Conservation (phyloP, 2,797 vertebrate genomes). For the Botia almorhae region DNA sequence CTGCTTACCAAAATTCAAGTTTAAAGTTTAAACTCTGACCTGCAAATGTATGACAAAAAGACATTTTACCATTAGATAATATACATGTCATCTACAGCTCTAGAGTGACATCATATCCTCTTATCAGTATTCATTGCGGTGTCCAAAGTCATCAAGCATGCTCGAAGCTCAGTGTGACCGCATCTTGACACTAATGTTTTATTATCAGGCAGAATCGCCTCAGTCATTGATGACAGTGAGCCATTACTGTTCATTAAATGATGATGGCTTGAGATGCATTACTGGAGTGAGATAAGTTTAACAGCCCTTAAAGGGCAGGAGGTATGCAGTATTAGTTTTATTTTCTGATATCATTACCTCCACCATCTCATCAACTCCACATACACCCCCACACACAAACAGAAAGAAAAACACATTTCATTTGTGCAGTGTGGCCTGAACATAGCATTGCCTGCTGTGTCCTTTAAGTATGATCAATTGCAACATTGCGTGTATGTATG, state of each 20-base stretch:
- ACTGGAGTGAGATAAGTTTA: slow-evolving; percentile 31
- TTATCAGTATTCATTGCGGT: neutral
- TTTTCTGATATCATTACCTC: slow-evolving; percentile 9
- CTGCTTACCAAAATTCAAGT: too few relatives aligned
- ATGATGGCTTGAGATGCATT: slow-evolving; percentile 17
- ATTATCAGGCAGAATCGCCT: slow-evolving; percentile 14
- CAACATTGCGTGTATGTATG: slow-evolving; percentile 27
- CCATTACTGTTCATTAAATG: slow-evolving; percentile 43
- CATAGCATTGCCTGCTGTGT: slow-evolving; percentile 29
- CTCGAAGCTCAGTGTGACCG: neutral
- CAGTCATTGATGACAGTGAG: slow-evolving; percentile 26
- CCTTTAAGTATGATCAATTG: slow-evolving; percentile 43
- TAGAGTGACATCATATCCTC: slow-evolving; percentile 10
- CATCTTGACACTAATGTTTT: neutral
- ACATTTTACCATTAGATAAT: too few relatives aligned
- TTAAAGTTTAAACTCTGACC: too few relatives aligned
- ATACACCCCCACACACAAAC: neutral
- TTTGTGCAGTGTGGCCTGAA: slow-evolving; percentile 25
- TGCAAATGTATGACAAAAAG: too few relatives aligned
- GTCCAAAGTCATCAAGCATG: slow-evolving; percentile 1
- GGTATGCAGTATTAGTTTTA: slow-evolving; percentile 7
- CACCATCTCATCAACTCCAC: slow-evolving; percentile 4
- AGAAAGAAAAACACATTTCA: slow-evolving; percentile 5
- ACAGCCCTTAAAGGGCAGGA: neutral
- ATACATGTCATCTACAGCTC: neutral